phyloP scores from a whole-genome alignment of 2,888 invertebrate species.

The Sphaerophoria taeniata region DNA sequence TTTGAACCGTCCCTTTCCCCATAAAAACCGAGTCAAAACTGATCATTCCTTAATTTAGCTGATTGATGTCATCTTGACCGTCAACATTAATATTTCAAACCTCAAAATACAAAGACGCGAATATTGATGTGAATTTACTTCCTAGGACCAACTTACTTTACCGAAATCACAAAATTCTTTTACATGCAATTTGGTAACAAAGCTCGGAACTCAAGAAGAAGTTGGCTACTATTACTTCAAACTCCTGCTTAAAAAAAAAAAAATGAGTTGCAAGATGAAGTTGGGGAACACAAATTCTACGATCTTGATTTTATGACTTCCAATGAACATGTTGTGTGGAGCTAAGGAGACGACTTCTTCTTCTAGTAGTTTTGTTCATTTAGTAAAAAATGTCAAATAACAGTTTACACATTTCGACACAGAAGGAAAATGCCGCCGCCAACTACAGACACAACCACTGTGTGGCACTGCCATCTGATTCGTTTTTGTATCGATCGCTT shows the following conservation, averaged over 20 bases:
- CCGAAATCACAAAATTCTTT: too few species aligned
- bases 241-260: not conserved
- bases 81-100: too few species aligned
- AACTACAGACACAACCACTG: not conserved
- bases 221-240: too few species aligned
- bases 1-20: too few species aligned
- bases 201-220: too few species aligned
- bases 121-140: too few species aligned
- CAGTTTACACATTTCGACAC: conserved; percentile 24
- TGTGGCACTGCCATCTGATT: not conserved
- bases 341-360: not conserved
- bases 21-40: too few species aligned
- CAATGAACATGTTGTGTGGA: not conserved
- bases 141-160: too few species aligned
- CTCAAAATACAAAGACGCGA: too few species aligned
- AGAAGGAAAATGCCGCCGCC: conserved; percentile 40
- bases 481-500: not conserved
- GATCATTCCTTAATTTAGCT: too few species aligned
- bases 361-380: conserved; percentile 49
- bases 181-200: too few species aligned
- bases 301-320: conserved; percentile 24
- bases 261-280: not conserved
- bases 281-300: not conserved
- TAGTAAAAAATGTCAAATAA: conserved; percentile 50
- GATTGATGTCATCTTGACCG: too few species aligned